These are phyloP conservation scores for Paratilapia polleni DNA, from an alignment of 2,113 vertebrate species.

Conservation along the genomic window DNA sequence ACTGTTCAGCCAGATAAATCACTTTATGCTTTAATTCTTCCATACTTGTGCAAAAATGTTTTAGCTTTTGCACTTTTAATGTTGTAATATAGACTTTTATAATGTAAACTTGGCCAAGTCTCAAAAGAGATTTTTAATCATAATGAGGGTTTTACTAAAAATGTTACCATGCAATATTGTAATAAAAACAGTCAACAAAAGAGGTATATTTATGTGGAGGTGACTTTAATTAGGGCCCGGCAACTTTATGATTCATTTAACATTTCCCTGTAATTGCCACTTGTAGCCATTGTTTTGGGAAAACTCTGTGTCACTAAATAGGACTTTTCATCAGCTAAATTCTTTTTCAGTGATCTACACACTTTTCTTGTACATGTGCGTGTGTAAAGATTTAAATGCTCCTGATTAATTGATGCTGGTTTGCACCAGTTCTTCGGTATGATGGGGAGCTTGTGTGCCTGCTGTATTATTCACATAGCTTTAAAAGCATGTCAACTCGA, in stretches of 20 bases:
- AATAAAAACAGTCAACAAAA: too few relatives aligned
- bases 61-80: too few relatives aligned
- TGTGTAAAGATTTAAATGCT: conserved; percentile 67
- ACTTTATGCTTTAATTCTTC: too few relatives aligned
- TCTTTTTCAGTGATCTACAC: not conserved
- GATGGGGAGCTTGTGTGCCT: conserved; percentile 35
- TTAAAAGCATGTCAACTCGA: conserved; percentile 79
- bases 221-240: not conserved
- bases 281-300: too few relatives aligned
- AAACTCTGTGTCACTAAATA: not conserved
- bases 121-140: too few relatives aligned
- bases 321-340: not conserved
- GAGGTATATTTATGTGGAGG: not conserved
- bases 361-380: conserved; percentile 20
- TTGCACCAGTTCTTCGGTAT: conserved; percentile 57
- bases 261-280: not conserved
- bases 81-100: too few relatives aligned
- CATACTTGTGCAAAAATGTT: too few relatives aligned
- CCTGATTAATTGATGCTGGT: conserved; percentile 76
- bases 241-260: not conserved
- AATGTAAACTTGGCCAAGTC: too few relatives aligned
- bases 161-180: too few relatives aligned
- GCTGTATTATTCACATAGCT: conserved; percentile 75
- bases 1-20: too few relatives aligned
- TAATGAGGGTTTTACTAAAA: too few relatives aligned